Base-by-base conservation (phyloP, 2,797 vertebrate genomes). In the Tragelaphus oryx region DNA sequence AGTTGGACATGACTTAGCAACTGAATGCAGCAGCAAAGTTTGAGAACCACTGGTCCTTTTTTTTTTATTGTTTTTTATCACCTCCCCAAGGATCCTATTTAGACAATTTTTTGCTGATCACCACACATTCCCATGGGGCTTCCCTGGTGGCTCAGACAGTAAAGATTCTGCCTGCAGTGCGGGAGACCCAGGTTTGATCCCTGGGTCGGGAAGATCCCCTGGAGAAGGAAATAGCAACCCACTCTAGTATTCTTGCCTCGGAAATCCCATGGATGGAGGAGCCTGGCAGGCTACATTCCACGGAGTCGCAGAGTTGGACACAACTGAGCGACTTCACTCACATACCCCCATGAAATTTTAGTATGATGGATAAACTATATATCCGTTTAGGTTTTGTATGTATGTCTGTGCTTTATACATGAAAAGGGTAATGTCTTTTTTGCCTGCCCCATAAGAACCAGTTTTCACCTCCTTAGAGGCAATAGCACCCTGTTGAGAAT, bases 321-420 rank as follows among this genome's bases (percentile, higher is more conserved):
- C 0, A 0, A 37, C 62, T 68, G 33, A 68, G 62, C 5, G 5
- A 37, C 62, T 37, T 37, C 33, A 68, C 33, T 68, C 62, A 68
- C 24, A 12, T 6, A 18, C 8, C 12, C 20, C 41, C 8, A 3
- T 76, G 60, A 84, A 79, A 44, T 54, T 26, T 50, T n/a, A 55
- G 46, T 78, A 30, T 68, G 20, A 1, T 3, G 3, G n/a, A 8
- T 20, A 5, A 11, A 8, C 9, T 57, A 0, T 65, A 1, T 81
- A 18, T 41, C 33, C 17, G 3, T 80, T 50, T 48, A 33, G 16
- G 33, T 30, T 13, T 37, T 41, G 4, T 18, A 8, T 24, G 14
- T 48, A 1, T 57, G 17, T 18, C 52, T 79, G 55, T 79, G 55
- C 75, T 92, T 76, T 78, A 46, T 65, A 4, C 2, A 13, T 33